A percentile compares a stretch with the other conserved stretches of the same genome.
Evolutionary conservation across 2,113 vertebrate species (phyloP).

Genomic region (Grammomys dolichurus): DNA sequence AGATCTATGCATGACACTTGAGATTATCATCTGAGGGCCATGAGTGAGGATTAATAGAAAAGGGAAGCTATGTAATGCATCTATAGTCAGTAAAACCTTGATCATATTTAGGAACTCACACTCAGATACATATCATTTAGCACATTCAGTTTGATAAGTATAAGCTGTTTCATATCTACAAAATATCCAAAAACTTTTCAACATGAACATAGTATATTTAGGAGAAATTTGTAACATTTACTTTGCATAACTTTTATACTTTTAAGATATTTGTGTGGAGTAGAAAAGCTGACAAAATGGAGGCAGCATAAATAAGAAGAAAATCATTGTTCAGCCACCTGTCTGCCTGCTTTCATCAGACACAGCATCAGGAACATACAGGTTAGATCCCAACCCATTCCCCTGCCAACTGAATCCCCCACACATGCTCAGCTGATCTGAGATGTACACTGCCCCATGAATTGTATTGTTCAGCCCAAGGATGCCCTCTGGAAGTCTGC

Average conservation of each 20-base stretch:
- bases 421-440: too few relatives aligned
- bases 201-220: slow-evolving; percentile 40
- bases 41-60: background rate
- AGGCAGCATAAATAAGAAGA: background rate
- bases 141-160: background rate
- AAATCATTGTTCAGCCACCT: too few relatives aligned
- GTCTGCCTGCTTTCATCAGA: too few relatives aligned
- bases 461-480: too few relatives aligned
- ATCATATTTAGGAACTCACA: slow-evolving; percentile 18
- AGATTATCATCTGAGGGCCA: background rate
- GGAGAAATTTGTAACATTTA: background rate
- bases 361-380: too few relatives aligned
- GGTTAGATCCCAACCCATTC: too few relatives aligned
- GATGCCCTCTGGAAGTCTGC: too few relatives aligned
- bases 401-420: too few relatives aligned
- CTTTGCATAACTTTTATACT: background rate
- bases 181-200: slow-evolving; percentile 39
- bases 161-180: background rate
- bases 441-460: too few relatives aligned
- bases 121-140: background rate
- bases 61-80: background rate
- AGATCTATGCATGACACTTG: background rate
- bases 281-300: background rate
- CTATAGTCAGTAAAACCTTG: slow-evolving; percentile 11
- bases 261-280: background rate